Base-by-base conservation (phyloP, 2,888 invertebrate species). In the Smittia sp. region DNA sequence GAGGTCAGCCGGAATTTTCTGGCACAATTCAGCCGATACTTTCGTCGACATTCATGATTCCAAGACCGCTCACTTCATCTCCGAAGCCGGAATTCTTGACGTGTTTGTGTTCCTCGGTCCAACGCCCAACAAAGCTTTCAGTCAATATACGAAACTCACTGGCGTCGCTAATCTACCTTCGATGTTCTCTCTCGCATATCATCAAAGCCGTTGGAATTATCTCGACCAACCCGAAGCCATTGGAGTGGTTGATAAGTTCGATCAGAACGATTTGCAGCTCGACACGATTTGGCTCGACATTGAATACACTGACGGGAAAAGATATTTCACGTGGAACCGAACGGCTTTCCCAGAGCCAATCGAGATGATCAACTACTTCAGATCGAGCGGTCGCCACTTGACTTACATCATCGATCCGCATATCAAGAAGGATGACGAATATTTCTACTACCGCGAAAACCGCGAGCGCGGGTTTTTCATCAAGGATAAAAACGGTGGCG, bases 241-340 rank as follows among this genome's bases (percentile, higher is more conserved):
- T 1, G 84, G 86, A 25, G 94, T 98, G 0, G 88, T 90, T 75
- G 89, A 90, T 15, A 90, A 89, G 76, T 97, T 97, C 80, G 99
- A 99, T 82, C 85, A 86, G 4, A 86, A 93, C 80, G 96, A 99
- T 81, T 89, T 99, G 54, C 99, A 99, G 0, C 86, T 93, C 80
- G 99, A 99, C 82, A 92, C 92, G 1, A 90, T 99, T 82, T 99
- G 99, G 99, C 85, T 99, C 63, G 99, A 99, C 83, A 98, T 99
- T 81, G 99, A 99, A 81, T 96, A 99, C 81, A 98, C 99, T 0
- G 95, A 98, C 81, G 88, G 89, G 72, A 98, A 98, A 83, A 95
- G 93, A 76, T 95, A 99, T 82, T 99, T 99, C 83, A 99, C 98
- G 0, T 99, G 99, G 99, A 98, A 99, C 81, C 82, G 86, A 0